Evolutionary conservation across 2,888 invertebrate species (phyloP).

Genomic region (Ectropis crepuscularia): DNA sequence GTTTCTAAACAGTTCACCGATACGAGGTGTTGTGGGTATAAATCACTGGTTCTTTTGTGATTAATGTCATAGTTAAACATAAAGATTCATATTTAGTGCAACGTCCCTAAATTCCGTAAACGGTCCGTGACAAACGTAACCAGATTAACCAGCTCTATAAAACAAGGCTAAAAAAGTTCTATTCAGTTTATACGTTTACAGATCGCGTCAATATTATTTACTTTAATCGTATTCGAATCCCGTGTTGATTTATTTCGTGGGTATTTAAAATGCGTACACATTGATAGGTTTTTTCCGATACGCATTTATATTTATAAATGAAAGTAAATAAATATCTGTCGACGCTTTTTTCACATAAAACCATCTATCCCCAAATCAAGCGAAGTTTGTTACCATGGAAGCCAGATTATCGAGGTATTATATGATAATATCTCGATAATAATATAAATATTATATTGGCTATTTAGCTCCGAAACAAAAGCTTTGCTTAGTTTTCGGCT

Average conservation of each 20-base stretch:
- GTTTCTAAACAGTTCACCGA: constrained; percentile 52
- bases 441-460: too few species aligned
- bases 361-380: too few species aligned
- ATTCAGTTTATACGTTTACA: constrained; percentile 74
- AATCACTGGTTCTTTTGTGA: constrained; percentile 79
- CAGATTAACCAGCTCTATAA: constrained; percentile 60
- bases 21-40: constrained; percentile 66
- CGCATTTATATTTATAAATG: neutral
- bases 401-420: too few species aligned
- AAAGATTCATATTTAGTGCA: constrained; percentile 82
- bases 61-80: constrained; percentile 79
- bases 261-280: neutral
- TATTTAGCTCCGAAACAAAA: too few species aligned
- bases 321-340: neutral
- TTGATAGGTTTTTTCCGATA: neutral
- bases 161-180: constrained; percentile 57
- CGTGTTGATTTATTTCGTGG: constrained; percentile 9
- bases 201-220: constrained; percentile 70
- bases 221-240: constrained; percentile 63
- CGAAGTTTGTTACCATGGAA: too few species aligned
- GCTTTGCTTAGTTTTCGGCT: too few species aligned
- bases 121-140: constrained; percentile 65
- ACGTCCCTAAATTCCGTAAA: constrained; percentile 51
- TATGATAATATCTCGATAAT: too few species aligned
- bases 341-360: too few species aligned